Percentiles rank a stretch among this genome's conserved stretches.
Conservation (phyloP, 2,888 invertebrate species). For the Micoletzkya japonica region DNA sequence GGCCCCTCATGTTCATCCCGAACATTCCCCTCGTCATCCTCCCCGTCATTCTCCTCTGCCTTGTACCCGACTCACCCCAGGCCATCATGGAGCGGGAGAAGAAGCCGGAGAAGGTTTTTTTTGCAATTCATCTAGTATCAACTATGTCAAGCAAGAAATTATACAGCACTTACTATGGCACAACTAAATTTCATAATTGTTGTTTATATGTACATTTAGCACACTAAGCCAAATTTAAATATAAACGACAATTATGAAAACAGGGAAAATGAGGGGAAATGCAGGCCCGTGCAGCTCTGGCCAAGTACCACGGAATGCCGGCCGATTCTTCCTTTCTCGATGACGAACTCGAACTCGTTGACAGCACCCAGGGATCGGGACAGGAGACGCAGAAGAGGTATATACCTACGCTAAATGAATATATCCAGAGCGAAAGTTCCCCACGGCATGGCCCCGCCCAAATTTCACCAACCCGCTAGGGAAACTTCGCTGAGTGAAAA, state of each 20-base stretch:
- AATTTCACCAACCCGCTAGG: too few species aligned
- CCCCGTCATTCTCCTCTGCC: conserved; percentile 36
- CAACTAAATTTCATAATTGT: too few species aligned
- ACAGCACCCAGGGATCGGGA: conserved; percentile 29
- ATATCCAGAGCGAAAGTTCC: background rate
- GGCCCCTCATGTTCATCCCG: conserved; percentile 36
- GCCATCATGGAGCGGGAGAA: conserved; percentile 41
- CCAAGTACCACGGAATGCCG: conserved; percentile 42
- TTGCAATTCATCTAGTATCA: too few species aligned
- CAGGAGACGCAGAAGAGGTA: conserved; percentile 12
- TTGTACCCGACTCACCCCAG: conserved; percentile 41
- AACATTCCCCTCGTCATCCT: conserved; percentile 30
- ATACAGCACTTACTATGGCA: too few species aligned
- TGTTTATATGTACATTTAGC: too few species aligned
- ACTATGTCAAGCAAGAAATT: too few species aligned
- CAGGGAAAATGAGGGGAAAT: background rate
- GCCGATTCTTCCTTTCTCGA: conserved; percentile 42
- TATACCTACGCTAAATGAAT: background rate
- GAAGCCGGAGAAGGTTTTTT: conserved; percentile 8
- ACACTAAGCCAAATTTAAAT: too few species aligned
- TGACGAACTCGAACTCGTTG: conserved; percentile 33
- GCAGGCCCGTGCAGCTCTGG: conserved; percentile 40
- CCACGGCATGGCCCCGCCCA: background rate
- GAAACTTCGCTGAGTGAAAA: too few species aligned
- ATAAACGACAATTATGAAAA: too few species aligned